Conservation (phyloP, 1,140 invertebrate genomes). For the Nephotettix cincticeps region DNA sequence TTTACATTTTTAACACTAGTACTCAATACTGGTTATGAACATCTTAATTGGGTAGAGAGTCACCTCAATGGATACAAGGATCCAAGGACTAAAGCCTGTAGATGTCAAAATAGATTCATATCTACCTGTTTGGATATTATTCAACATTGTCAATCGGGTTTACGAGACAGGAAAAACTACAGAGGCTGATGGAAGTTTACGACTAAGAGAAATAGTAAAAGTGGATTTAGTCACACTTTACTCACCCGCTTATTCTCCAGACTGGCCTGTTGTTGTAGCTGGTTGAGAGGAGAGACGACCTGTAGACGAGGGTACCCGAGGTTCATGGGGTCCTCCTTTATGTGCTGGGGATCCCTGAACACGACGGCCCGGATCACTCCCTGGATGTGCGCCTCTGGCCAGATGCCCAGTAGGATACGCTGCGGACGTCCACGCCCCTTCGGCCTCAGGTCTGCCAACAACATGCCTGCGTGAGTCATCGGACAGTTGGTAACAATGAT, state of each 20-base stretch:
- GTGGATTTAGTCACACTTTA: too few relatives aligned
- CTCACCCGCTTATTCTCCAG: constrained; percentile 43
- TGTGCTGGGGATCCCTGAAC: constrained; percentile 77
- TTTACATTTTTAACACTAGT: too few relatives aligned
- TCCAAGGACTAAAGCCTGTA: too few relatives aligned
- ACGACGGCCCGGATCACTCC: constrained; percentile 89
- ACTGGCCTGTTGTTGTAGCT: constrained; percentile 5
- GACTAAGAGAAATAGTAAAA: too few relatives aligned
- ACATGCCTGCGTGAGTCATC: constrained; percentile 29
- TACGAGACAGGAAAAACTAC: too few relatives aligned
- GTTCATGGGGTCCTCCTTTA: constrained; percentile 70
- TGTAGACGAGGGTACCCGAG: constrained; percentile 52
- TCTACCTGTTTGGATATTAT: too few relatives aligned
- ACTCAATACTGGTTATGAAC: too few relatives aligned
- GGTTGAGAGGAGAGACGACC: constrained; percentile 45
- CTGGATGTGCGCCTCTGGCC: constrained; percentile 90
- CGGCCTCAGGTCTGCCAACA: constrained; percentile 71
- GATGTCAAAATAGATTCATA: too few relatives aligned
- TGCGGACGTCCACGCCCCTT: constrained; percentile 87
- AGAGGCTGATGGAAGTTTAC: too few relatives aligned
- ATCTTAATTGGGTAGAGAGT: too few relatives aligned
- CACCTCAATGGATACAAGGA: too few relatives aligned
- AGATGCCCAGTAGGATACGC: constrained; percentile 83
- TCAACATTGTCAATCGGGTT: too few relatives aligned
- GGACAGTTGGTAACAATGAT: constrained; percentile 39